Evolutionary conservation across 2,888 invertebrate genomes (phyloP).

Genomic region (Campopleginae sp.): DNA sequence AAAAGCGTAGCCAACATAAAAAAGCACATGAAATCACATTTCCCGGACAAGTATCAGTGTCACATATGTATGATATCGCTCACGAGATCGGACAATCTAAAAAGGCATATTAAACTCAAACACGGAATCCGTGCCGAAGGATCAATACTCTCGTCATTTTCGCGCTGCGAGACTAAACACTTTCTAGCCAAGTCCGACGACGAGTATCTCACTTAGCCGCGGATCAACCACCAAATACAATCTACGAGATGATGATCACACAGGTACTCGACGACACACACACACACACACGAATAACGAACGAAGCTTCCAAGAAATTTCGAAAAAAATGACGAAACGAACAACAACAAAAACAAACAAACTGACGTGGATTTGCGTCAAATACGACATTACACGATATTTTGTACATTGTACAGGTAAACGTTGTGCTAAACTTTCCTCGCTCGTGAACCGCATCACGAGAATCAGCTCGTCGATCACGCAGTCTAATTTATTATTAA

Average conservation of each 20-base stretch:
- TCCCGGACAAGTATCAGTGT: conserved; percentile 84
- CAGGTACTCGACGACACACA: neutral
- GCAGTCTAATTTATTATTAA: conserved; percentile 45
- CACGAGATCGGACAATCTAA: conserved; percentile 85
- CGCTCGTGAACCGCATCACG: conserved; percentile 24
- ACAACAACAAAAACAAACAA: conserved; percentile 13
- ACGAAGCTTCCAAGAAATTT: neutral
- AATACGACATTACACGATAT: neutral
- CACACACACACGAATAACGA: neutral
- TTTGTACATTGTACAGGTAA: conserved; percentile 28
- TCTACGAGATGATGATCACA: neutral
- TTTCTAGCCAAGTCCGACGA: conserved; percentile 81
- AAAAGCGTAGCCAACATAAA: conserved; percentile 84
- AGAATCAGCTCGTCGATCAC: conserved; percentile 34
- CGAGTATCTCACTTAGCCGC: conserved; percentile 79
- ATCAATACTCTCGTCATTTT: conserved; percentile 79
- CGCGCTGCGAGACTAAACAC: conserved; percentile 80
- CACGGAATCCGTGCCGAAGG: conserved; percentile 82
- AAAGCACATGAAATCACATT: conserved; percentile 84
- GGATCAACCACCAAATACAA: conserved; percentile 17
- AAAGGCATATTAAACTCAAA: conserved; percentile 85
- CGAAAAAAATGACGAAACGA: neutral
- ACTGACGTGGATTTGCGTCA: neutral
- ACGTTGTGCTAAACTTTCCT: conserved; percentile 26
- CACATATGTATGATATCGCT: conserved; percentile 85